These are phyloP conservation scores for Antedon mediterranea DNA, from an alignment of 53 echinoderm and acorn worm species.

Conservation along the genomic window DNA sequence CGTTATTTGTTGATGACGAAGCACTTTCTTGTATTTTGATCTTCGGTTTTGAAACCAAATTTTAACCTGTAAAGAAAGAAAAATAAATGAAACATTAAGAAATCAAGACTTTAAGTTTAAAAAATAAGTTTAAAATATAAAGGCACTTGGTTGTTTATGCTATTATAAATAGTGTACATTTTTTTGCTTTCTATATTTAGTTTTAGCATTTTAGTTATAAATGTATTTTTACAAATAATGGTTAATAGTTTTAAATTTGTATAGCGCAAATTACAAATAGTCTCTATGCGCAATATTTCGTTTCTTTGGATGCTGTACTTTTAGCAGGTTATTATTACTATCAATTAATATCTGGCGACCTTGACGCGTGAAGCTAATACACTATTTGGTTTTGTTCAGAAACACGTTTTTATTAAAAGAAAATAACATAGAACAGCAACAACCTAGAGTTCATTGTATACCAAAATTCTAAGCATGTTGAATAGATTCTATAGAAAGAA, in stretches of 20 bases:
- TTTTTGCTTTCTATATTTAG: too few relatives aligned
- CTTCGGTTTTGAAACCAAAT: conserved; percentile 97
- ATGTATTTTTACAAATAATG: too few relatives aligned
- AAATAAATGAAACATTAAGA: background rate
- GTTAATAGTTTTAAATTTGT: too few relatives aligned
- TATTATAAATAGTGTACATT: too few relatives aligned
- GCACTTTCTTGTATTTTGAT: conserved; percentile 84
- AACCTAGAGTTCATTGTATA: background rate
- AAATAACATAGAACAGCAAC: background rate
- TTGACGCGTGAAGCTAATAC: background rate
- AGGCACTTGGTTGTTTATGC: too few relatives aligned
- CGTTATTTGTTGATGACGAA: conserved; percentile 45
- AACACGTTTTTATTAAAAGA: background rate
- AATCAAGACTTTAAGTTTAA: background rate
- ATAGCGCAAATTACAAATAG: background rate
- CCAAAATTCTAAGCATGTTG: background rate
- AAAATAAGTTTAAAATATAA: background rate
- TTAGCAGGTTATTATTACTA: background rate
- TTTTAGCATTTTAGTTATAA: too few relatives aligned
- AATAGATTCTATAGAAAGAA: background rate
- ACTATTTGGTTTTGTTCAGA: background rate
- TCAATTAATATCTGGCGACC: background rate
- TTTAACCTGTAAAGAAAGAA: conserved; percentile 50
- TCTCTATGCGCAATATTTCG: background rate
- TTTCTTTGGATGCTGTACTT: background rate